Percentiles rank a stretch among this genome's conserved stretches.
Evolutionary conservation across 2,113 vertebrate genomes (phyloP).

Genomic region (Archocentrus centrarchus): DNA sequence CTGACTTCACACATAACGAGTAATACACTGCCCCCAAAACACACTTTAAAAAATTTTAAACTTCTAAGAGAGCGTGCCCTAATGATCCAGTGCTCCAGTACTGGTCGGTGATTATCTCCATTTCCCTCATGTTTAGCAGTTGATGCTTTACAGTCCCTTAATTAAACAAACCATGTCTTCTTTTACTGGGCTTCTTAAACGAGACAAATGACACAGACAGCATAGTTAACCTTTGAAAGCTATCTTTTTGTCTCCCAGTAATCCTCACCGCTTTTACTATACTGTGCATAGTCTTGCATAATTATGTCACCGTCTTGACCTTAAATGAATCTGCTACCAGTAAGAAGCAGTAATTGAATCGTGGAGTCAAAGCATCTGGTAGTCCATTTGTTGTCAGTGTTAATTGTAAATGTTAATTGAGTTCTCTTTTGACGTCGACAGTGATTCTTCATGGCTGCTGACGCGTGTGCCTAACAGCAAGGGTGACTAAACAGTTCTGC

Average conservation of each 20-base stretch:
- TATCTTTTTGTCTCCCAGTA: conserved; percentile 41
- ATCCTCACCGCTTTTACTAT: conserved; percentile 23
- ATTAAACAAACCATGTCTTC: conserved; percentile 28
- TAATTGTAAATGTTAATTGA: conserved; percentile 73
- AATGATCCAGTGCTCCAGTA: not conserved
- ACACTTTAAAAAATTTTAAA: not conserved
- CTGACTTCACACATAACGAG: not conserved
- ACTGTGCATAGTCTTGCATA: conserved; percentile 35
- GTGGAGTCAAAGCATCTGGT: conserved; percentile 65
- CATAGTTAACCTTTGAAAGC: conserved; percentile 61
- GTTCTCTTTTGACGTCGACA: conserved; percentile 46
- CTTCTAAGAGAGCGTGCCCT: not conserved
- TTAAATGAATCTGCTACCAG: conserved; percentile 44
- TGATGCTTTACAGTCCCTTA: conserved; percentile 21
- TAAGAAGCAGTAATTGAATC: conserved; percentile 70
- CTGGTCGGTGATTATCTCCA: conserved; percentile 41
- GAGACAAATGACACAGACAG: conserved; percentile 4
- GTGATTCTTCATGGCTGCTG: conserved; percentile 26
- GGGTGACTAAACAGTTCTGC: conserved; percentile 8
- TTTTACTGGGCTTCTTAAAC: conserved; percentile 34
- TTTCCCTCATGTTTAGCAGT: conserved; percentile 43
- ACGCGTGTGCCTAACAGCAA: not conserved
- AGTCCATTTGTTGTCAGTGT: conserved; percentile 64
- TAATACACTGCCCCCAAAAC: not conserved
- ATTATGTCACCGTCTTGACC: conserved; percentile 57